phyloP scores from a whole-genome alignment of 2,888 invertebrate genomes.

The Heteromyza rotundicornis region DNA sequence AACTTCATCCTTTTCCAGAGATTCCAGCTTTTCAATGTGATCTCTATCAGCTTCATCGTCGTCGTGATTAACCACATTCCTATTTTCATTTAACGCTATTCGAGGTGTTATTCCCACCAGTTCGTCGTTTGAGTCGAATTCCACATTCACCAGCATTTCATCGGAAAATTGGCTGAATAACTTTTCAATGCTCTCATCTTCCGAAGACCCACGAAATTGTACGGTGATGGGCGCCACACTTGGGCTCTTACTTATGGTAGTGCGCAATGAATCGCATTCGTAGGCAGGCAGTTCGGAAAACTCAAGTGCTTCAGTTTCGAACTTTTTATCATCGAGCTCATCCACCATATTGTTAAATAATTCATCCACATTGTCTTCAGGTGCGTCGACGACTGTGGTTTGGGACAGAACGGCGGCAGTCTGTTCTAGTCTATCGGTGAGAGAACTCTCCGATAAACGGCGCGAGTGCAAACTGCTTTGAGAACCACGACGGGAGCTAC shows the following conservation, averaged over 20 bases:
- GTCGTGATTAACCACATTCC: slow-evolving; percentile 1
- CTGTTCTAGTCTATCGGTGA: slow-evolving; percentile 40
- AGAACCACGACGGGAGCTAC: slow-evolving; percentile 48
- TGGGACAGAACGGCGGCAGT: background rate
- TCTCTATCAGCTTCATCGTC: slow-evolving; percentile 36
- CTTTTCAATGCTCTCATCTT: slow-evolving; percentile 60
- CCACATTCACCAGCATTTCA: slow-evolving; percentile 58
- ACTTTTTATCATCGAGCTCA: slow-evolving; percentile 30
- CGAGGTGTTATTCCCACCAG: slow-evolving; percentile 51
- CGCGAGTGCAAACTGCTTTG: slow-evolving; percentile 43
- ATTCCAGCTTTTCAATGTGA: slow-evolving; percentile 41
- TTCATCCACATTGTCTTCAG: slow-evolving; percentile 42
- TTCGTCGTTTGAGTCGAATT: slow-evolving; percentile 60
- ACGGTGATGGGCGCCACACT: slow-evolving; percentile 49
- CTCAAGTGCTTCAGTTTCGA: slow-evolving; percentile 10
- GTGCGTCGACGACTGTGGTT: slow-evolving; percentile 4
- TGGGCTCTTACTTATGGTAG: slow-evolving; percentile 55
- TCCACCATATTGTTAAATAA: slow-evolving; percentile 48
- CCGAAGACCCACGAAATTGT: slow-evolving; percentile 52
- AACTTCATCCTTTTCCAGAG: slow-evolving; percentile 34
- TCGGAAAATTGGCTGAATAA: slow-evolving; percentile 56
- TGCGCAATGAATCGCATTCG: slow-evolving; percentile 49
- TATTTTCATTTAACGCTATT: slow-evolving; percentile 18
- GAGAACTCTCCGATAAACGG: slow-evolving; percentile 43
- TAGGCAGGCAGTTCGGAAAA: slow-evolving; percentile 7